phyloP scores from a whole-genome alignment of 2,888 invertebrate genomes.

The Actias luna region DNA sequence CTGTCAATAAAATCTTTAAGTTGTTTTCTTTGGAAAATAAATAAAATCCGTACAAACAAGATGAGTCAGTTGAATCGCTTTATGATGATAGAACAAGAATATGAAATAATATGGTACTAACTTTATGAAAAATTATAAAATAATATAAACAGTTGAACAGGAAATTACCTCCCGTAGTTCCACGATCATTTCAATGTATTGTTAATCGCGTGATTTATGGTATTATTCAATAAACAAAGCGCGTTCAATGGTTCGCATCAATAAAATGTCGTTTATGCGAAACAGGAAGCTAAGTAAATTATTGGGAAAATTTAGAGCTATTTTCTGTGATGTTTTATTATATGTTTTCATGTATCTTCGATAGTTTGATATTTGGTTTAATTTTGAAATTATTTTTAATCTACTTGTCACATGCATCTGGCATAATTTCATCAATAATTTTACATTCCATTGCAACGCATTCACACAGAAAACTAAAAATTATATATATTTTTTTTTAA shows the following conservation, averaged over 20 bases:
- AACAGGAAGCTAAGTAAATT: conserved; percentile 7
- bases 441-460: not conserved
- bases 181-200: conserved; percentile 2
- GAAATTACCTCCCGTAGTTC: not conserved
- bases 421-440: too few species aligned
- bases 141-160: not conserved
- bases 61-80: too few species aligned
- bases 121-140: not conserved
- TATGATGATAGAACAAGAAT: too few species aligned
- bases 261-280: not conserved
- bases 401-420: too few species aligned
- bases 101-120: not conserved
- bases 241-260: conserved; percentile 4
- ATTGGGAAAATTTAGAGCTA: conserved; percentile 8
- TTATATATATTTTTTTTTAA: too few species aligned
- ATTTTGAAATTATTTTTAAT: too few species aligned
- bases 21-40: too few species aligned
- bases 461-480: too few species aligned
- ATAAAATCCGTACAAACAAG: too few species aligned
- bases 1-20: too few species aligned
- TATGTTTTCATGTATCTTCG: not conserved
- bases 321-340: not conserved
- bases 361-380: too few species aligned
- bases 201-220: conserved; percentile 3
- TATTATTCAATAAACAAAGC: not conserved